phyloP scores from a whole-genome alignment of 2,113 vertebrate genomes.

The Pseudopipra pipra region DNA sequence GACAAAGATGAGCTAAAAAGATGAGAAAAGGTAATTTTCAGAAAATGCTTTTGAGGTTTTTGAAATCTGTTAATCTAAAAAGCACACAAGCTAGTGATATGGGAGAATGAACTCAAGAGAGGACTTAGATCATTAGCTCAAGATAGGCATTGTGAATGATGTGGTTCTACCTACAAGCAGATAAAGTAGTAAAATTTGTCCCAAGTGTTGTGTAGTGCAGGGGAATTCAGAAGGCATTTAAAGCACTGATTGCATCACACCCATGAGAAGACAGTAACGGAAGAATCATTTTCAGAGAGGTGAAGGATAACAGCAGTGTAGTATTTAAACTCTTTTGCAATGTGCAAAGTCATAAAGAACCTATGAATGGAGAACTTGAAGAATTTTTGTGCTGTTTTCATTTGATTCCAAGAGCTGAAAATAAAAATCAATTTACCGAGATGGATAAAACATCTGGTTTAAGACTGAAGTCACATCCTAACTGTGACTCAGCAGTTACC shows the following conservation, averaged over 20 bases:
- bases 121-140: neutral
- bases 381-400: neutral
- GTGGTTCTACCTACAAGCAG: neutral
- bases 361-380: neutral
- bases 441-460: neutral
- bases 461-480: neutral
- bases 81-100: neutral
- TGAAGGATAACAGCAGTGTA: neutral
- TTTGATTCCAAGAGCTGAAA: neutral
- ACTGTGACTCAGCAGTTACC: neutral
- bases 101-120: neutral
- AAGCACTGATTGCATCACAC: neutral
- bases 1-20: neutral
- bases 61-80: neutral
- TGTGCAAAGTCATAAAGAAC: neutral
- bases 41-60: neutral
- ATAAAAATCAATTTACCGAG: neutral
- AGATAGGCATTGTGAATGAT: neutral
- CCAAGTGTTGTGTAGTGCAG: neutral
- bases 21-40: neutral
- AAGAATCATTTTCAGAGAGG: neutral
- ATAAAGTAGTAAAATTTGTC: neutral
- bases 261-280: neutral
- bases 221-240: neutral
- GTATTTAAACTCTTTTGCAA: neutral